Conservation (phyloP, 2,888 invertebrate species). For the Bombylius major region DNA sequence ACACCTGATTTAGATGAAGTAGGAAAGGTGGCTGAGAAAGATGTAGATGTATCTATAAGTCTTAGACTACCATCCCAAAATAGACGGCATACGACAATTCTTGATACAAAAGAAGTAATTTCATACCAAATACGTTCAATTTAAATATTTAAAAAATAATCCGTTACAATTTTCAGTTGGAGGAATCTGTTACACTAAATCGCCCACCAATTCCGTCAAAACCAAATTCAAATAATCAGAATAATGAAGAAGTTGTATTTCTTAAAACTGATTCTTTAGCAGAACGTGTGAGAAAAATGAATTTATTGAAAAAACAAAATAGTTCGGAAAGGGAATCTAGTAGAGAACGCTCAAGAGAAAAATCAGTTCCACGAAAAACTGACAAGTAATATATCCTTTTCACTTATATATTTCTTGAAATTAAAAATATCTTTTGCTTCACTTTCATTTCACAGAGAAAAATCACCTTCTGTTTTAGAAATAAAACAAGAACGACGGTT, state of each 20-base stretch:
- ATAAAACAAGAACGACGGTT: not conserved
- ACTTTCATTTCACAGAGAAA: constrained; percentile 10
- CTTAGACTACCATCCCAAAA: constrained; percentile 54
- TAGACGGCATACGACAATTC: constrained; percentile 44
- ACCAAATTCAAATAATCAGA: not conserved
- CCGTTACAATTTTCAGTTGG: constrained; percentile 24
- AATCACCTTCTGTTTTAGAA: constrained; percentile 2
- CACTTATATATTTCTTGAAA: too few species aligned
- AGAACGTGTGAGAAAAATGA: constrained; percentile 55
- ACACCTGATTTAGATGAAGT: constrained; percentile 62
- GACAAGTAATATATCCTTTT: constrained; percentile 24
- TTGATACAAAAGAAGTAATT: constrained; percentile 35
- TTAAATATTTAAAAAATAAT: not conserved
- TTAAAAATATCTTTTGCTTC: too few species aligned
- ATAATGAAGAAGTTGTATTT: constrained; percentile 27
- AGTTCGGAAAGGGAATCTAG: constrained; percentile 25
- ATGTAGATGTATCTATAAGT: constrained; percentile 51
- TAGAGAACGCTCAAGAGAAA: constrained; percentile 30
- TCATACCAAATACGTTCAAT: not conserved
- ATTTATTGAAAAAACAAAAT: constrained; percentile 38
- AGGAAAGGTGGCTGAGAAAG: constrained; percentile 44
- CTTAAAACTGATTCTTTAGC: constrained; percentile 56
- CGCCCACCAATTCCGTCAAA: constrained; percentile 39
- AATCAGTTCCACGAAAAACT: constrained; percentile 27
- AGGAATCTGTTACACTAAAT: constrained; percentile 37